A percentile compares a stretch with the other conserved stretches of the same genome.
These are phyloP conservation scores for Camponotus vicinus DNA, from an alignment of 1,140 invertebrate species.

Conservation along the genomic window DNA sequence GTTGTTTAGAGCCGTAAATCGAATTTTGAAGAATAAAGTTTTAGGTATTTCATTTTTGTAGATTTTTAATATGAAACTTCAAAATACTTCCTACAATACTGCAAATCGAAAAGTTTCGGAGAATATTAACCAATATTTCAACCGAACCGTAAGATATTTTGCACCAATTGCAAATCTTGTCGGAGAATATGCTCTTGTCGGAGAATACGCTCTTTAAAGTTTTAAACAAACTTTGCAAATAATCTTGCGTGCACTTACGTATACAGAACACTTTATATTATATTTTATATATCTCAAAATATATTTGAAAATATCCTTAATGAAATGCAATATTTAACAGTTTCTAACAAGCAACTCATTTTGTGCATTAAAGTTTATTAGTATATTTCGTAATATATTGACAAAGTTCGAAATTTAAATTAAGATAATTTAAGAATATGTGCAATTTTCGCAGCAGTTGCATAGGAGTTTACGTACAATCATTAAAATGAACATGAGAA, in stretches of 20 bases:
- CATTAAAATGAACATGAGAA: conserved; percentile 17
- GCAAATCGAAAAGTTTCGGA: neutral
- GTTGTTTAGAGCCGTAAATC: neutral
- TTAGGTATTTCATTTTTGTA: neutral
- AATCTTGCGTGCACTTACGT: neutral
- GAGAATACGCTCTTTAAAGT: neutral
- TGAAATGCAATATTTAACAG: neutral
- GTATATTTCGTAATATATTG: neutral
- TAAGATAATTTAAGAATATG: conserved; percentile 29
- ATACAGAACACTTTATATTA: no score
- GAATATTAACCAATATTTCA: neutral
- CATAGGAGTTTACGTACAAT: neutral
- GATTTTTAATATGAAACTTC: neutral
- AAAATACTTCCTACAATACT: neutral
- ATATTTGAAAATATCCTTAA: neutral
- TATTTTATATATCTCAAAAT: no score
- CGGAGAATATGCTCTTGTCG: neutral
- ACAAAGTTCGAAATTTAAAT: conserved; percentile 22
- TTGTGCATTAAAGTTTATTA: neutral
- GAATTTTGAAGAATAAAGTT: neutral
- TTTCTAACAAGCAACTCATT: neutral
- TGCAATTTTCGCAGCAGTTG: neutral
- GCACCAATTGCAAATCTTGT: neutral
- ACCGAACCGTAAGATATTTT: conserved; percentile 19
- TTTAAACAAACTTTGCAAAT: neutral